phyloP scores from a whole-genome alignment of 2,113 vertebrate species.

The Ctenodactylus gundi region DNA sequence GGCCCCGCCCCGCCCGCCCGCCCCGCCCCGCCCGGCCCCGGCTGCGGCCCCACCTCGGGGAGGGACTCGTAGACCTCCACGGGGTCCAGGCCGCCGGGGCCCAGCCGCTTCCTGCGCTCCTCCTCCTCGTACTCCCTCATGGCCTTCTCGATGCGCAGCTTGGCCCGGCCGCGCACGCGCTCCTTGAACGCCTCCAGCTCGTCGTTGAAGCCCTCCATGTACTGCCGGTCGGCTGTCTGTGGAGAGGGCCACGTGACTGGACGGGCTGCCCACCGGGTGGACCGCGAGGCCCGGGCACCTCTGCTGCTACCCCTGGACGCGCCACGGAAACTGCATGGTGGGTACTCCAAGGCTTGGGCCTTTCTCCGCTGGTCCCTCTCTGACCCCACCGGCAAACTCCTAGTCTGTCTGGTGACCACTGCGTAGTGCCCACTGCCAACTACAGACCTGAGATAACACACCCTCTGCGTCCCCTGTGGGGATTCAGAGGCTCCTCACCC shows the following conservation, averaged over 20 bases:
- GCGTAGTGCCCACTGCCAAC: rapidly evolving
- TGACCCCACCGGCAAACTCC: rapidly evolving
- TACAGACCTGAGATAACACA: rapidly evolving
- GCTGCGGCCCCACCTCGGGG: constrained; percentile 81
- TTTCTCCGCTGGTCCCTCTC: neutral
- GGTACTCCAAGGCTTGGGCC: neutral
- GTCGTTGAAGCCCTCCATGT: constrained; percentile 95
- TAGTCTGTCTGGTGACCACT: rapidly evolving
- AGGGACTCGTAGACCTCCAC: constrained; percentile 94
- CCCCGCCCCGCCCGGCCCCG: neutral
- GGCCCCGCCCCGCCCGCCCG: neutral
- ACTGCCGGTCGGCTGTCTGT: constrained; percentile 94
- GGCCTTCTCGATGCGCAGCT: constrained; percentile 93
- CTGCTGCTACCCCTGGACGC: too few species aligned
- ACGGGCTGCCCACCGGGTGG: too few species aligned
- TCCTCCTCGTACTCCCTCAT: constrained; percentile 95
- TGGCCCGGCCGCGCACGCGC: constrained; percentile 90
- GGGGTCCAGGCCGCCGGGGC: constrained; percentile 93
- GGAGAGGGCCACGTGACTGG: rapidly evolving
- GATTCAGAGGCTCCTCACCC: neutral
- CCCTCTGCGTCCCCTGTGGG: neutral
- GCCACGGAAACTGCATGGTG: neutral
- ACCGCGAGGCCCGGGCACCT: too few species aligned
- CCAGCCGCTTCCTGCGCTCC: constrained; percentile 91
- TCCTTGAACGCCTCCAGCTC: constrained; percentile 95